These are phyloP conservation scores for Rhinella marina DNA, from an alignment of 2,797 vertebrate genomes.

Conservation along the genomic window DNA sequence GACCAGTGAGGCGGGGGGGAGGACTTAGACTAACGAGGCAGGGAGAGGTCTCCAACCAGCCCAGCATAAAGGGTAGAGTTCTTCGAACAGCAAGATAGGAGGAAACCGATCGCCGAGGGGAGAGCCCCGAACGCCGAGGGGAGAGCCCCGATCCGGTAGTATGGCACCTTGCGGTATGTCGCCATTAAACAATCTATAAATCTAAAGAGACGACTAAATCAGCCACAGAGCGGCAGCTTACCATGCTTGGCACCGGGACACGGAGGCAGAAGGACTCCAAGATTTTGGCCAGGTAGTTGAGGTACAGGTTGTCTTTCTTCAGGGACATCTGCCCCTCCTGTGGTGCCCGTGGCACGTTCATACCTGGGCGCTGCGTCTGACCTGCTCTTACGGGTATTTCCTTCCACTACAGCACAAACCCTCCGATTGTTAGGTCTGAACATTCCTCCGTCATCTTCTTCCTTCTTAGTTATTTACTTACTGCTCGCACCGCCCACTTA, in stretches of 20 bases:
- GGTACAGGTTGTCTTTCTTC: conserved; percentile 11
- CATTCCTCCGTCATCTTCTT: conserved; percentile 16
- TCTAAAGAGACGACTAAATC: too few species aligned
- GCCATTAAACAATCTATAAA: neutral
- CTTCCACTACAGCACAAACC: neutral
- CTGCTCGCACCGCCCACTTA: conserved; percentile 9
- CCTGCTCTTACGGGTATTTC: neutral
- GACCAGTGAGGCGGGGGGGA: too few species aligned
- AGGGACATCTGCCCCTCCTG: neutral
- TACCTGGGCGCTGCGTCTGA: neutral
- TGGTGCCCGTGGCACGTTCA: neutral
- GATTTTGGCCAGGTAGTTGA: conserved; percentile 22
- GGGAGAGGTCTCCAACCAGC: too few species aligned
- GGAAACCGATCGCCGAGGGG: too few species aligned
- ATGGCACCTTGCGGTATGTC: neutral
- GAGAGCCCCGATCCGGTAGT: neutral
- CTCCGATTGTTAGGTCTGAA: conserved; percentile 3
- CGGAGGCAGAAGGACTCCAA: conserved; percentile 15
- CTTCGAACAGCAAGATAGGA: too few species aligned
- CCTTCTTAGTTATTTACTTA: neutral
- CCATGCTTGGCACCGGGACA: conserved; percentile 13
- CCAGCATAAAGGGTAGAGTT: too few species aligned
- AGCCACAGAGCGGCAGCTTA: neutral
- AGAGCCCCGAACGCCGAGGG: too few species aligned
- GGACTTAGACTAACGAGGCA: too few species aligned